Evolutionary conservation across 1,140 invertebrate species (phyloP).

Genomic region (Drosophila sturtevanti): DNA sequence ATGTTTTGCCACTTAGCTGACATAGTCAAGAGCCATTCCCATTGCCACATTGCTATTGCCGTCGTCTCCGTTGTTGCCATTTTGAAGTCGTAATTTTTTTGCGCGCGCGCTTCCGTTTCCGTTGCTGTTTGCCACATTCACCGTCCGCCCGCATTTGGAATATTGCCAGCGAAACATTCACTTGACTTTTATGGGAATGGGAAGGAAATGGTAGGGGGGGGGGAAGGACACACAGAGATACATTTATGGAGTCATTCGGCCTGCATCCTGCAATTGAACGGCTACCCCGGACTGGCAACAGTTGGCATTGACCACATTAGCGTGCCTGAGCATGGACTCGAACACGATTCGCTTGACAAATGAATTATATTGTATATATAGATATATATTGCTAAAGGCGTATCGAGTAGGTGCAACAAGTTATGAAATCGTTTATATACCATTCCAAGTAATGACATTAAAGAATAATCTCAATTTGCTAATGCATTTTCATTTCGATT

Average conservation of each 20-base stretch:
- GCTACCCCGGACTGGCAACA: conserved; percentile 58
- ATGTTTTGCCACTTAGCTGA: conserved; percentile 75
- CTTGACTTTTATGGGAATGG: conserved; percentile 59
- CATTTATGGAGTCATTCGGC: conserved; percentile 73
- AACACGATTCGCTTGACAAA: conserved; percentile 54
- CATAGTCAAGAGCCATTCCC: conserved; percentile 14
- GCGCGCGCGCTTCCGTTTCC: conserved; percentile 72
- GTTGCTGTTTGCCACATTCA: conserved; percentile 49
- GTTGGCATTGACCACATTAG: conserved; percentile 79
- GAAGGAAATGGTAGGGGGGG: background rate
- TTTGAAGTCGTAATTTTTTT: conserved; percentile 57
- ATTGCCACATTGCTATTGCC: conserved; percentile 14
- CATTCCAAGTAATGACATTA: background rate
- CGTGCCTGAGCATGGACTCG: conserved; percentile 40
- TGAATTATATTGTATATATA: conserved; percentile 44
- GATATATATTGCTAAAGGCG: background rate
- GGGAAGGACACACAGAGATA: conserved; percentile 26
- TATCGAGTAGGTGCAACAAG: conserved; percentile 60
- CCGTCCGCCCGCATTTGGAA: conserved; percentile 51
- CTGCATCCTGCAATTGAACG: conserved; percentile 72
- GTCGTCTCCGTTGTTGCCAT: conserved; percentile 23
- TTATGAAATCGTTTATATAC: conserved; percentile 33
- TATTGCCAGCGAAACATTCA: conserved; percentile 60
- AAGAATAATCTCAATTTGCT: background rate
- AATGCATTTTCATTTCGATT: conserved; percentile 33